Evolutionary conservation across 2,888 invertebrate species (phyloP), one percentile per base, ranked within the genome.

Genomic region (Hirtodrosophila histrioides): DNA sequence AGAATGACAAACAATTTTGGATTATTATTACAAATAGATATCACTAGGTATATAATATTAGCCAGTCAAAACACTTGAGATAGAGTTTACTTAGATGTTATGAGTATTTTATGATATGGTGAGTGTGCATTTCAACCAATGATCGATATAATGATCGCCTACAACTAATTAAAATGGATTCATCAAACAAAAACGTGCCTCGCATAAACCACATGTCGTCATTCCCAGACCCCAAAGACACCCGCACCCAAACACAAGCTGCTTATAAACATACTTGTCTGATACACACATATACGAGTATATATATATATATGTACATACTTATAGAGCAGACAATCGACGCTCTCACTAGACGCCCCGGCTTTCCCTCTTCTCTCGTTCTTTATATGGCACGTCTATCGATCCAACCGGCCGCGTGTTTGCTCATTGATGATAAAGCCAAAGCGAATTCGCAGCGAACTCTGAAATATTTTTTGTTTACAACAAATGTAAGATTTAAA

Each of bases 401-500:
- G 57, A 23, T 45, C 41, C 46, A 53, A 62, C 62, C 79, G 80
- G 70, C 79, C 78, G 83, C 86, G 70, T 84, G 83, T 54, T 69
- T 57, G 49, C 50, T 65, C 58, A 64, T 50, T 69, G 72, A 50
- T 69, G 75, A 81, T 70, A 78, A 64, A 72, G 54, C 31, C 65
- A 51, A 61, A 69, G 57, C 72, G 53, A 56, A 63, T 57, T 65
- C 48, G 53, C 51, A 56, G 62, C 63, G 65, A 78, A 65, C 31
- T 68, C 33, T 56, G 66, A 67, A 48, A 57, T 57, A 54, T 41
- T 75, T 67, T 69, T 83, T 84, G 86, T 86, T 86, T 84, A 84
- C 78, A 74, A 60, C 66, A 51, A 62, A 62, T 53, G 58, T 8
- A 62, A 65, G 72, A 89, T 89, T 90, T 89, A 88, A 89, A 88